Evolutionary conservation across 2,888 invertebrate species (phyloP), one percentile per base, ranked within the genome.

Genomic region (Amphipyra berbera): DNA sequence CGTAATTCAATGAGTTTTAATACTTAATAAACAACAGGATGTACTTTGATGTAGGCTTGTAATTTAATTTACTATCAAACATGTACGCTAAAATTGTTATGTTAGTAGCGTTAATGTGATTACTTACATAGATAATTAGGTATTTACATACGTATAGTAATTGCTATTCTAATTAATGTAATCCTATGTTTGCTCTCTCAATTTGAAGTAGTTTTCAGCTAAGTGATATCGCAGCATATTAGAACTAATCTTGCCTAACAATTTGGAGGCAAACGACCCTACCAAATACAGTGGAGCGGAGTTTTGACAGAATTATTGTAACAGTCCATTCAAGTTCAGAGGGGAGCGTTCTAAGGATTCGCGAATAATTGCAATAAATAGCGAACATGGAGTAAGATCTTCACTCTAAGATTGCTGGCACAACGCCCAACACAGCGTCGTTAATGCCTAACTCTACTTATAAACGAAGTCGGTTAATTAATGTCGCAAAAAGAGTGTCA

Each of bases 281-380:
- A 45, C 61, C 38, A 42, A 50, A 65, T 46, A 61, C 40, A 46
- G 44, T 41, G 12, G 30, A 41, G 52, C 30, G 42, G 55, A 68
- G 63, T 59, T 75, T 61, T 62, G 72, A 73, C 73, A 68, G 67
- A 70, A 71, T 76, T 76, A 72, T 70, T 67, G 63, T 67, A 61
- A 67, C 76, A 76, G 79, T 79, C 78, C 79, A 84, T 85, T 82
- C 76, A 73, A 76, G 75, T 79, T 78, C 68, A 73, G 74, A 46
- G 67, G 77, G 71, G 68, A 80, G 60, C 67, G 70, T 76, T 83
- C 73, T 74, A 73, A 77, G 76, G 83, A 86, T 85, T 82, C 85
- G 76, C 82, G 81, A 88, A 89, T 89, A 86, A 89, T 90, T 88
- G 86, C 84, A 88, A 88, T 87, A 87, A 88, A 90, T 83, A 85